Evolutionary conservation across 2,113 vertebrate genomes (phyloP).

Genomic region (Sebastes fasciatus): DNA sequence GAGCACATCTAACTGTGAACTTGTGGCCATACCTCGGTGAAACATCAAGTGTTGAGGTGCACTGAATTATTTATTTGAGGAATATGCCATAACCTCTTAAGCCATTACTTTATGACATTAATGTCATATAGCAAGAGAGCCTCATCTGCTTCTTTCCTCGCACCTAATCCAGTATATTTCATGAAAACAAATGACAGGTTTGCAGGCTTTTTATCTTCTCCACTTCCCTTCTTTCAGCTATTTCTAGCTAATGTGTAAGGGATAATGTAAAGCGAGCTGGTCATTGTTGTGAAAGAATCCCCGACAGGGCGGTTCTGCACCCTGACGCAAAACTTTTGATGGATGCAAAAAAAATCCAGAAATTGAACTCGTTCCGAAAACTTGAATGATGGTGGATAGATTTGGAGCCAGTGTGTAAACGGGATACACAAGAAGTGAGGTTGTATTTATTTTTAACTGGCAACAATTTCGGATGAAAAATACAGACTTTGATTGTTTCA

Average conservation of each 20-base stretch:
- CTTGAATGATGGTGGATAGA: too few species aligned
- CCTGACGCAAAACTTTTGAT: too few species aligned
- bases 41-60: neutral
- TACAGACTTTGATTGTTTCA: too few species aligned
- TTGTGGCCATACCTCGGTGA: neutral
- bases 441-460: too few species aligned
- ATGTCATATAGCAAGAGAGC: neutral
- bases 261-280: too few species aligned
- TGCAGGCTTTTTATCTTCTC: neutral
- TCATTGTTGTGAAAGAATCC: too few species aligned
- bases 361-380: too few species aligned
- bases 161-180: neutral
- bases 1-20: neutral
- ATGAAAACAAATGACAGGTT: neutral
- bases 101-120: conserved; percentile 8
- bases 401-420: too few species aligned
- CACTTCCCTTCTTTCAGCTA: neutral
- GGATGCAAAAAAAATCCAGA: too few species aligned
- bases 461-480: too few species aligned
- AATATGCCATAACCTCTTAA: neutral
- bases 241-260: neutral
- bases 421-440: too few species aligned
- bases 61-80: neutral
- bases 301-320: too few species aligned
- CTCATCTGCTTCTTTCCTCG: neutral